These are phyloP conservation scores for Neogobius melanostomus DNA, from an alignment of 2,113 vertebrate genomes.

Conservation along the genomic window DNA sequence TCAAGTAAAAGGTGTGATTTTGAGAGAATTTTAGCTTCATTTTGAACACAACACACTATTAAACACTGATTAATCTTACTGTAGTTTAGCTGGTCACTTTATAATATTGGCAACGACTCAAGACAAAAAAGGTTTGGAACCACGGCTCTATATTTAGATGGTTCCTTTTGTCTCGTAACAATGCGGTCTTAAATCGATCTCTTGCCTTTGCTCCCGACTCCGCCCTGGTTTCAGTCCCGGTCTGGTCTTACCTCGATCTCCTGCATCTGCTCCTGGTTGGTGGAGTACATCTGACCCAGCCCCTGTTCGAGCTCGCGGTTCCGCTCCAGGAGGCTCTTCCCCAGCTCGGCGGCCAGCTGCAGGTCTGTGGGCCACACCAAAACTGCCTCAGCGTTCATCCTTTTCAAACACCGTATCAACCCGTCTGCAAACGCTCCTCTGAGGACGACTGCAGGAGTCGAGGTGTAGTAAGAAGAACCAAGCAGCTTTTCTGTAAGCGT, in stretches of 20 bases:
- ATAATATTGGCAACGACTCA: too few species aligned
- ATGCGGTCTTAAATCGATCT: too few species aligned
- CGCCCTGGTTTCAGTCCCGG: not conserved
- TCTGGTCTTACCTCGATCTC: conserved; percentile 87
- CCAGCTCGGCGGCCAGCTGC: conserved; percentile 94
- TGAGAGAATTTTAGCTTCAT: too few species aligned
- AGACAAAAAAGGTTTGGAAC: too few species aligned
- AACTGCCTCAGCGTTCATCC: not conserved
- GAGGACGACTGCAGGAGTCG: not conserved
- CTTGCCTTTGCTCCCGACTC: not conserved
- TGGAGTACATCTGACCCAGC: conserved; percentile 91
- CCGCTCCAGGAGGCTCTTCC: conserved; percentile 90
- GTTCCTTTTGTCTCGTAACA: too few species aligned
- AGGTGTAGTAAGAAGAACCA: not conserved
- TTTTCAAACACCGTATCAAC: not conserved
- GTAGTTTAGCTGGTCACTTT: too few species aligned
- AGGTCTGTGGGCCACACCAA: conserved; percentile 80
- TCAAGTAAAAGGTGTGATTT: too few species aligned
- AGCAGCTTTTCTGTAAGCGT: conserved; percentile 1
- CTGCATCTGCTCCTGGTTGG: conserved; percentile 92
- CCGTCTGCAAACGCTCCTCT: not conserved
- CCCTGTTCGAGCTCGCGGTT: conserved; percentile 95
- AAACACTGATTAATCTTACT: too few species aligned
- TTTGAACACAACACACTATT: too few species aligned
- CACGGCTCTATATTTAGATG: too few species aligned